Evolutionary conservation across 1,140 invertebrate species (phyloP).

Genomic region (fruit fly (Drosophila melanogaster)): Release_6_plus_ISO1_MT NC_004354.4:8782001-8782500

Average conservation of each 20-base stretch:
- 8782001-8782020: constrained; percentile 5
- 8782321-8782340: constrained; percentile 53
- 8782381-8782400: too few relatives aligned
- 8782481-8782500: constrained; percentile 54
- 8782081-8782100: constrained; percentile 51
- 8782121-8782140: constrained; percentile 4
- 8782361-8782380: constrained; percentile 22
- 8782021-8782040: not conserved
- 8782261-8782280: constrained; percentile 67
- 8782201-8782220: constrained; percentile 53
- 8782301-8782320: constrained; percentile 23
- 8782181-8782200: constrained; percentile 51
- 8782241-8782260: constrained; percentile 71
- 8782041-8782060: not conserved
- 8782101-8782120: constrained; percentile 54
- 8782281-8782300: constrained; percentile 7
- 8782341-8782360: constrained; percentile 44
- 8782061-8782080: constrained; percentile 31
- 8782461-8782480: constrained; percentile 48
- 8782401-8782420: constrained; percentile 2
- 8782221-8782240: constrained; percentile 74
- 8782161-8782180: constrained; percentile 64
- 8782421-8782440: constrained; percentile 26
- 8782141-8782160: constrained; percentile 71
- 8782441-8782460: constrained; percentile 46